Conservation (phyloP, 2,113 vertebrate species). For the Gnathonemus echidnorhynchus region DNA sequence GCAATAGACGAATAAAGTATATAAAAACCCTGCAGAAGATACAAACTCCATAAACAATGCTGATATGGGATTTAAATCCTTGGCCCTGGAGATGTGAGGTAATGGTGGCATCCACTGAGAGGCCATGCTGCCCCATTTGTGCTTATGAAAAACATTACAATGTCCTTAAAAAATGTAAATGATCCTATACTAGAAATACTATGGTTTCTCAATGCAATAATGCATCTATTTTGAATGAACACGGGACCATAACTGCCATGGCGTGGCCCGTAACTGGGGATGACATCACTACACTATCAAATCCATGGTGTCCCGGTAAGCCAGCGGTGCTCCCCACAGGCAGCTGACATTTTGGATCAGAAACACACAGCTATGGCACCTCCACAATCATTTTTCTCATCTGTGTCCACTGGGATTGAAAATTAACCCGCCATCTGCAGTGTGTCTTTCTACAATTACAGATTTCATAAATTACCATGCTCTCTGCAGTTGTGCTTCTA, state of each 20-base stretch:
- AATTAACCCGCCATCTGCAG: background rate
- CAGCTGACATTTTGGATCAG: background rate
- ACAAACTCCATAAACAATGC: background rate
- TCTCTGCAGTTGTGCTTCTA: background rate
- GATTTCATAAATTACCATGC: background rate
- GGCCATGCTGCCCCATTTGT: background rate
- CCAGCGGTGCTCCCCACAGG: background rate
- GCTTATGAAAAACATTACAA: background rate
- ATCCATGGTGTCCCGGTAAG: background rate
- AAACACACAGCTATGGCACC: background rate
- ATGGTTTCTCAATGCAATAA: background rate
- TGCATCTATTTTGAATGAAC: background rate
- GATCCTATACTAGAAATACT: background rate
- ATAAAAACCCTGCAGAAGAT: background rate
- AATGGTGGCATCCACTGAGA: background rate
- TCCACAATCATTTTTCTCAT: background rate
- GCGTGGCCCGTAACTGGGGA: background rate
- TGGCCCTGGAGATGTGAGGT: background rate
- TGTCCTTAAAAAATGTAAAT: background rate
- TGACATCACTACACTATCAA: background rate
- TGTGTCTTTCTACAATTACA: background rate
- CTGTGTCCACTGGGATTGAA: background rate
- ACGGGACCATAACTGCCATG: background rate
- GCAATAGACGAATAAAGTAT: background rate
- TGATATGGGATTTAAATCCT: background rate